Base-by-base conservation (phyloP, 2,888 invertebrate genomes). In the Cephus runcator region DNA sequence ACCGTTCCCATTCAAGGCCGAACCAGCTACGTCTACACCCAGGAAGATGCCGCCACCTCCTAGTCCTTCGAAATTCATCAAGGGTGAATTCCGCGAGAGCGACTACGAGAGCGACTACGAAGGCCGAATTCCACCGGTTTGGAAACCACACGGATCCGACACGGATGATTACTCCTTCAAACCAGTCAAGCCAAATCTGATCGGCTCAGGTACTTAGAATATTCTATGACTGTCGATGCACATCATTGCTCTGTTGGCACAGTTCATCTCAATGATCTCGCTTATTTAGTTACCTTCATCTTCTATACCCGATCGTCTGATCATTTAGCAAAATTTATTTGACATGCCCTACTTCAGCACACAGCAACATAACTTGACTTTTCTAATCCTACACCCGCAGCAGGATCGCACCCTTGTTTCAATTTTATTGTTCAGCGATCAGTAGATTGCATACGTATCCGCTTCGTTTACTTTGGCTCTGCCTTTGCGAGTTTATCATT, bases 71-170 rank as follows among this genome's bases (percentile, higher is more conserved):
- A 95, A 93, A 91, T 95, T 95, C 89, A 91, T 94, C 33, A 94
- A 93, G 89, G 93, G 94, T 83, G 94, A 95, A 91, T 94, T 94
- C 89, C 92, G 93, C 76, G 94, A 94, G 88, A 95, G 95, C 87
- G 95, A 95, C 88, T 95, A 95, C 87, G 95, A 95, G 91, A 95
- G 95, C 86, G 95, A 96, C 87, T 94, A 95, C 81, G 95, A 95
- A 80, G 93, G 94, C 78, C 93, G 93, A 83, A 94, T 95, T 86
- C 93, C 93, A 78, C 93, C 94, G 2, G 92, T 94, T 12, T 95
- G 95, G 93, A 92, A 93, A 69, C 93, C 94, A 35, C 91, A 89
- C 76, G 93, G 93, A 79, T 92, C 93, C 23, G 93, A 93, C 81
- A 91, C 92, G 3, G 94, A 94, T 76, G 92, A 92, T 73, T 92